phyloP scores from a whole-genome alignment of 2,888 invertebrate species.

The Agonum fuliginosum region DNA sequence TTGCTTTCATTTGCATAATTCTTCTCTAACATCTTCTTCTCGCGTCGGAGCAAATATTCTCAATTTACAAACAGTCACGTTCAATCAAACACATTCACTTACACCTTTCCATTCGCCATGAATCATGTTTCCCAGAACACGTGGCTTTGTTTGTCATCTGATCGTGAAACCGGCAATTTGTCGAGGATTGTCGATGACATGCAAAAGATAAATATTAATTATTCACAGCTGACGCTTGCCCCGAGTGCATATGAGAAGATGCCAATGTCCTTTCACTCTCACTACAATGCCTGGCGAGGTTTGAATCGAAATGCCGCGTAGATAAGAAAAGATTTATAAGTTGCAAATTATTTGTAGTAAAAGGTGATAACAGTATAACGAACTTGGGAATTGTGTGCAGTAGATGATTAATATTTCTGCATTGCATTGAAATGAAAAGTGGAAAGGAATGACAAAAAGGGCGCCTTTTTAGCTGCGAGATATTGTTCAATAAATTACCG shows the following conservation, averaged over 20 bases:
- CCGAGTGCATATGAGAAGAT: not conserved
- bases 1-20: constrained; percentile 34
- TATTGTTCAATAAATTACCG: too few species aligned
- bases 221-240: constrained; percentile 47
- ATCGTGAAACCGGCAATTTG: constrained; percentile 40
- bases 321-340: constrained; percentile 20
- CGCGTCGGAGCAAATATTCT: not conserved
- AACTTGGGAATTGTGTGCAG: not conserved
- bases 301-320: constrained; percentile 8
- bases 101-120: constrained; percentile 1
- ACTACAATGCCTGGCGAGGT: constrained; percentile 5
- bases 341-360: not conserved
- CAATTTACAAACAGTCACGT: constrained; percentile 13
- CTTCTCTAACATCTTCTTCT: constrained; percentile 23
- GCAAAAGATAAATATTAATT: constrained; percentile 52
- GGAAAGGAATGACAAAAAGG: too few species aligned
- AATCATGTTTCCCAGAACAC: constrained; percentile 30
- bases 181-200: constrained; percentile 43
- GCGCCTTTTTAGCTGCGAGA: too few species aligned
- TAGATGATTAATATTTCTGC: constrained; percentile 14
- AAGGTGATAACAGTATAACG: not conserved
- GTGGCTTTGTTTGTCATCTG: constrained; percentile 34
- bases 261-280: constrained; percentile 41
- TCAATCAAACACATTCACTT: constrained; percentile 4
- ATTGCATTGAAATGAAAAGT: not conserved